Percentiles rank a stretch among this genome's conserved stretches.
phyloP scores from a whole-genome alignment of 2,797 vertebrate species.

The Rhinatrema bivittatum region DNA sequence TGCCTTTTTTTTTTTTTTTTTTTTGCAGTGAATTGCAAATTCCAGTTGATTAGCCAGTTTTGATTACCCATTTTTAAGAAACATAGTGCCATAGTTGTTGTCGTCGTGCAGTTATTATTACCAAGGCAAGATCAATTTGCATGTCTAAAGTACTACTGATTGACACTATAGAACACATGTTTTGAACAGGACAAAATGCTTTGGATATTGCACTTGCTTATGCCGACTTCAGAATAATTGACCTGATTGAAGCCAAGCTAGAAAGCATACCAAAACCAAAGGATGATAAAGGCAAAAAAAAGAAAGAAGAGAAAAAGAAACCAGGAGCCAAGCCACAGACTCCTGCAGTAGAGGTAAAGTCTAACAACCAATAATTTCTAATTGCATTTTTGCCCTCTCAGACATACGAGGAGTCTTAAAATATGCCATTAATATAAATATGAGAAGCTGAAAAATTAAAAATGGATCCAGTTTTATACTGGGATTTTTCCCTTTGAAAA shows the following conservation, averaged over 20 bases:
- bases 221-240: constrained; percentile 61
- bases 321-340: constrained; percentile 27
- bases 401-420: no score
- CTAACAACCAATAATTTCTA: no score
- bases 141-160: neutral
- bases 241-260: constrained; percentile 65
- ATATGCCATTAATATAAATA: no score
- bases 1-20: no score
- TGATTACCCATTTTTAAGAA: no score
- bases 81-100: neutral
- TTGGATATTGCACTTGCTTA: constrained; percentile 72
- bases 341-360: neutral
- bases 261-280: constrained; percentile 54
- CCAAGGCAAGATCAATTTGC: neutral
- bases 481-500: no score
- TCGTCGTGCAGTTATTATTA: neutral
- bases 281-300: constrained; percentile 46
- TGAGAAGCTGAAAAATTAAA: no score
- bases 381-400: no score
- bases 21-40: no score
- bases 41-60: no score
- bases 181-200: constrained; percentile 61
- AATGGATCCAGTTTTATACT: no score
- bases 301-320: constrained; percentile 30
- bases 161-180: no score